Base-by-base conservation (phyloP, 1,140 invertebrate genomes). In the Bombus waltoni region DNA sequence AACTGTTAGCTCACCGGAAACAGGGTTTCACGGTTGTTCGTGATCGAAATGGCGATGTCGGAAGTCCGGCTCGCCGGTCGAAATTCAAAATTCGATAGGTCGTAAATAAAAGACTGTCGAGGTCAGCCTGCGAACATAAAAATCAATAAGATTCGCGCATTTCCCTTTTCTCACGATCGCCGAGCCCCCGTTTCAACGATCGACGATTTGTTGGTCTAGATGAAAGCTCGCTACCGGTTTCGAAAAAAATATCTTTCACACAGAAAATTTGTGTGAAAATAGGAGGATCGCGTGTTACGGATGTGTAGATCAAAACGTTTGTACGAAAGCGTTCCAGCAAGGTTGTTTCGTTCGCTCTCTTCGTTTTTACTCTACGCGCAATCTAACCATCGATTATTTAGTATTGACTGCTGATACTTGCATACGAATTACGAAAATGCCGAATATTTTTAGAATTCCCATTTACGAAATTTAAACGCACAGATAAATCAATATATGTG, bases 71-170 rank as follows among this genome's bases (percentile, higher is more conserved):
- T 80, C 75, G 70, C 76, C 53, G 72, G 35, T 35, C 18, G 35
- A 86, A 89, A 86, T 86, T 89, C 71, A 42, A 70, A 77, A 70
- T 77, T 83, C 38, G 47, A 6, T 57, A 57, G 11, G n/a, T 15
- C 44, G 57, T 83, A 83, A 83, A 83, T 83, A 83, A 78, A 76
- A 57, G 47, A 65, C 53, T 71, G 32, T 81, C 80, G 22, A 35
- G 32, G 5, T 53, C 32, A 59, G 32, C 42, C n/a, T 22, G 25
- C 22, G 3, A 38, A 65, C 42, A 74, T 28, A 53, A 83, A 57
- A 70, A 57, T 68, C 10, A 8, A 5, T 9, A 53, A 68, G 35
- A 76, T 32, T 42, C 32, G 35, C 42, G 75, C 40, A 68, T 62
- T 76, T 83, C 32, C 42, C 5, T 22, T 53, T 53, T 53, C 47